These are phyloP conservation scores for Stenchaetothrips biformis DNA, from an alignment of 2,888 invertebrate species.

Conservation along the genomic window DNA sequence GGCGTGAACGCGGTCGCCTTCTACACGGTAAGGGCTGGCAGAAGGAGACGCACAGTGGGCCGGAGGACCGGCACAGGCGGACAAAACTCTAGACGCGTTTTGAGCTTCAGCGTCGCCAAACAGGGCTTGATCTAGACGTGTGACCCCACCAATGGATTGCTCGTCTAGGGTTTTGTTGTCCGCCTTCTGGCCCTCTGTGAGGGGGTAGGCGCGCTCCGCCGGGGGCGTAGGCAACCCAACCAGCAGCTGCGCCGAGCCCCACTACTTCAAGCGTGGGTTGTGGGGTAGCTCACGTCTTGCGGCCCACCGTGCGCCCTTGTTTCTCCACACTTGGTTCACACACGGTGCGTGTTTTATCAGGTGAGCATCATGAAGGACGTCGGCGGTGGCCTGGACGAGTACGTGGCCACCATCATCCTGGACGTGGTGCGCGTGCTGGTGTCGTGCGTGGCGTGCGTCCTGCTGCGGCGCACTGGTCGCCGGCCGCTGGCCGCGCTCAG, in stretches of 20 bases:
- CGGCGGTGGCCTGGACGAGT: constrained; percentile 58
- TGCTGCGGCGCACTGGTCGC: constrained; percentile 58
- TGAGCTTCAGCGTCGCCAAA: too few species aligned
- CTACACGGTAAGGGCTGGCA: constrained; percentile 53
- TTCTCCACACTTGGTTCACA: too few species aligned
- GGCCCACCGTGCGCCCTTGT: too few species aligned
- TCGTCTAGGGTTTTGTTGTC: too few species aligned
- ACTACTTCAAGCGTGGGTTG: too few species aligned
- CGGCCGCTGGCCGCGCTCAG: constrained; percentile 61
- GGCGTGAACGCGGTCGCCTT: constrained; percentile 68
- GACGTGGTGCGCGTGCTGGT: constrained; percentile 59
- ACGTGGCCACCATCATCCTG: constrained; percentile 60
- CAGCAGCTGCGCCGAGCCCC: not conserved
- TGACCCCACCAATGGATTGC: too few species aligned
- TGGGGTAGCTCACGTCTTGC: too few species aligned
- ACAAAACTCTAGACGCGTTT: too few species aligned
- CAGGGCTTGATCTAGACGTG: too few species aligned
- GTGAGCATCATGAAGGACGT: constrained; percentile 56
- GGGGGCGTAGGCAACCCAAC: not conserved
- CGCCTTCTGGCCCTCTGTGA: too few species aligned
- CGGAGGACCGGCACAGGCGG: not conserved
- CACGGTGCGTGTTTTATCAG: too few species aligned
- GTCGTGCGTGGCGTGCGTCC: constrained; percentile 58
- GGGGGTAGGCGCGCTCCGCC: not conserved
- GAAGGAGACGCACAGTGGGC: too few species aligned